These are phyloP conservation scores for Orthosia gothica DNA, from an alignment of 2,888 invertebrate species.

Conservation along the genomic window DNA sequence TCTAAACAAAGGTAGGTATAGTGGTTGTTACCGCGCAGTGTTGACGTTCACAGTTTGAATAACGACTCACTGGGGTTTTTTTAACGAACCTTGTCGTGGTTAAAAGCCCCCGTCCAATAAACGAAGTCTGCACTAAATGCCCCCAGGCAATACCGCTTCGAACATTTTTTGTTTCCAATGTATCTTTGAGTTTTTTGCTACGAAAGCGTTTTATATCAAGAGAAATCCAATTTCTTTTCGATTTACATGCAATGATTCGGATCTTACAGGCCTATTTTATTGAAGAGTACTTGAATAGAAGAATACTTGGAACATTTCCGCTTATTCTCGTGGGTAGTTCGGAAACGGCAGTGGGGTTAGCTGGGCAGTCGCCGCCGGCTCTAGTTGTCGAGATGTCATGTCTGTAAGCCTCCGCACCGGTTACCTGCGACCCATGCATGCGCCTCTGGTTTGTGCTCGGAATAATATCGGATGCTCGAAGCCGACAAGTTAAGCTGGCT, in stretches of 20 bases:
- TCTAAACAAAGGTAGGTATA: background rate
- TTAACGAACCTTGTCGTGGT: slow-evolving; percentile 37
- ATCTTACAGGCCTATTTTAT: slow-evolving; percentile 21
- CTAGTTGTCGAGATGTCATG: slow-evolving; percentile 43
- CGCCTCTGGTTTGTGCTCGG: slow-evolving; percentile 26
- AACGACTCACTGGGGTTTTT: slow-evolving; percentile 38
- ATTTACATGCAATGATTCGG: slow-evolving; percentile 33
- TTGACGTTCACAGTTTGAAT: slow-evolving; percentile 31
- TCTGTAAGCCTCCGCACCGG: slow-evolving; percentile 23
- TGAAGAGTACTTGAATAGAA: too few species aligned
- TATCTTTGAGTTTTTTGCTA: slow-evolving; percentile 11
- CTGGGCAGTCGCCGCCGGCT: slow-evolving; percentile 34
- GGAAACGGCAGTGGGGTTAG: slow-evolving; percentile 18
- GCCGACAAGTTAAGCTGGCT: slow-evolving; percentile 36
- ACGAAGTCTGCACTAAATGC: slow-evolving; percentile 6
- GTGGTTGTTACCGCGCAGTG: slow-evolving; percentile 6
- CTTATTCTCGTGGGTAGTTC: slow-evolving; percentile 1
- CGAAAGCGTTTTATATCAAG: background rate
- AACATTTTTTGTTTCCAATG: slow-evolving; percentile 37
- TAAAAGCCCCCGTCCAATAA: slow-evolving; percentile 29
- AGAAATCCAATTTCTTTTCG: slow-evolving; percentile 44
- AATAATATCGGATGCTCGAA: slow-evolving; percentile 36
- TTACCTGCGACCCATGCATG: background rate
- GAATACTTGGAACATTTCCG: background rate
- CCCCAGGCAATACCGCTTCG: slow-evolving; percentile 6